Evolutionary conservation across 1,140 invertebrate genomes (phyloP), one percentile per base, ranked within the genome.

Genomic region (Saccostrea echinata): DNA sequence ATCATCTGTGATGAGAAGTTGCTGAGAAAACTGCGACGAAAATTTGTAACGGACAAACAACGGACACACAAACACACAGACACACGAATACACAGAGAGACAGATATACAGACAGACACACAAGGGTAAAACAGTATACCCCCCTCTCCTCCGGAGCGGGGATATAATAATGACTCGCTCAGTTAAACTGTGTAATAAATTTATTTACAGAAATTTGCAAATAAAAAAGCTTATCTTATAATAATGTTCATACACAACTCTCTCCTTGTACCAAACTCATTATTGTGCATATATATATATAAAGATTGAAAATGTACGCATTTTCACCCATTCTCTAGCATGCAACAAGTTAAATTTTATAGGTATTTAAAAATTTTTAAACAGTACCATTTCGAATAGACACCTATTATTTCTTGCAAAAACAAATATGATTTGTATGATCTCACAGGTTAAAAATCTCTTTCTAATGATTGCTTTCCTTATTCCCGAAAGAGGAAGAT

Each of bases 131-230:
- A n/a, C n/a, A n/a, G n/a, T n/a, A n/a, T n/a, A n/a, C n/a, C n/a
- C n/a, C n/a, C n/a, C n/a, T n/a, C n/a, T n/a, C n/a, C n/a, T n/a
- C n/a, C n/a, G n/a, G n/a, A n/a, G n/a, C n/a, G n/a, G n/a, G n/a
- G n/a, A n/a, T n/a, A n/a, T 2, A 61, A 61, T 61, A 61, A 61
- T 61, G 16, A 61, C 18, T 61, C 43, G 9, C 43, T 30, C 27
- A 9, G 27, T 16, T 33, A 76, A 76, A 76, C 27, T 76, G 68
- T 76, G 68, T 76, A 76, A 76, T 76, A 76, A 76, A 76, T 76
- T 76, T 76, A 76, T 76, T 76, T 76, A 76, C 68, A 76, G 68
- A 76, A 76, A 76, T 76, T 76, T 76, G 68, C 68, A 76, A 76
- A 76, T 76, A 30, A 76, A 76, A 76, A 76, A 76, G 68, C 68